phyloP scores from a whole-genome alignment of 2,888 invertebrate genomes.

The Amblyteles armatorius region DNA sequence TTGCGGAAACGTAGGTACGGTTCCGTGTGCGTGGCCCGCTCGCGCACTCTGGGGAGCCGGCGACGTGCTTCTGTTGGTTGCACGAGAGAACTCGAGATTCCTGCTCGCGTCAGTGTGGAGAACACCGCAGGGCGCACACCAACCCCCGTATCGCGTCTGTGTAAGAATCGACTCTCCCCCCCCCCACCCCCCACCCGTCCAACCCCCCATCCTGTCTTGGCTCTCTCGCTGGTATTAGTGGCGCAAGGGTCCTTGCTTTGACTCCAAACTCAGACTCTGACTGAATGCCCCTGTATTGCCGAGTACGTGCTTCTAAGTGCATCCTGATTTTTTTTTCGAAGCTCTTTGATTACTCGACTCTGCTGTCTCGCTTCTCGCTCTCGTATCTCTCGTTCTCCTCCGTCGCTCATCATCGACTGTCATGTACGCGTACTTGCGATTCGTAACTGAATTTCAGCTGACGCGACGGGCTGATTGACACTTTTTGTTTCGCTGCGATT shows the following conservation, averaged over 20 bases:
- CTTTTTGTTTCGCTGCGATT: background rate
- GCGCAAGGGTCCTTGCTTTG: conserved; percentile 83
- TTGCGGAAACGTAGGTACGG: conserved; percentile 44
- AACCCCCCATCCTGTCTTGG: conserved; percentile 14
- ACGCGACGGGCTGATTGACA: background rate
- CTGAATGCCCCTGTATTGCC: conserved; percentile 81
- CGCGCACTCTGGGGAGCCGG: conserved; percentile 56
- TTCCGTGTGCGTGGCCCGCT: conserved; percentile 49
- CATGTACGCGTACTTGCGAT: background rate
- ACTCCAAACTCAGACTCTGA: conserved; percentile 79
- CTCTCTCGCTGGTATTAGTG: conserved; percentile 73
- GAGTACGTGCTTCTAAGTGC: conserved; percentile 81
- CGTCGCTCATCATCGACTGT: conserved; percentile 9
- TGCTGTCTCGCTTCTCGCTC: conserved; percentile 38
- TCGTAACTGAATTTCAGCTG: background rate
- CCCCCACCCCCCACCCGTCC: conserved; percentile 22
- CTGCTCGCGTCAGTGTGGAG: conserved; percentile 37
- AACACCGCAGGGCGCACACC: conserved; percentile 47
- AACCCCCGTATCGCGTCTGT: conserved; percentile 23
- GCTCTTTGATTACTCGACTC: conserved; percentile 76
- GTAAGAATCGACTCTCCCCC: conserved; percentile 45
- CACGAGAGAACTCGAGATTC: conserved; percentile 52
- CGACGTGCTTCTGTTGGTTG: conserved; percentile 52
- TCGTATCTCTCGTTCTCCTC: conserved; percentile 15
- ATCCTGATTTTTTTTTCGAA: conserved; percentile 79